phyloP scores from a whole-genome alignment of 2,113 vertebrate genomes.

The Xyliphius kryptos region DNA sequence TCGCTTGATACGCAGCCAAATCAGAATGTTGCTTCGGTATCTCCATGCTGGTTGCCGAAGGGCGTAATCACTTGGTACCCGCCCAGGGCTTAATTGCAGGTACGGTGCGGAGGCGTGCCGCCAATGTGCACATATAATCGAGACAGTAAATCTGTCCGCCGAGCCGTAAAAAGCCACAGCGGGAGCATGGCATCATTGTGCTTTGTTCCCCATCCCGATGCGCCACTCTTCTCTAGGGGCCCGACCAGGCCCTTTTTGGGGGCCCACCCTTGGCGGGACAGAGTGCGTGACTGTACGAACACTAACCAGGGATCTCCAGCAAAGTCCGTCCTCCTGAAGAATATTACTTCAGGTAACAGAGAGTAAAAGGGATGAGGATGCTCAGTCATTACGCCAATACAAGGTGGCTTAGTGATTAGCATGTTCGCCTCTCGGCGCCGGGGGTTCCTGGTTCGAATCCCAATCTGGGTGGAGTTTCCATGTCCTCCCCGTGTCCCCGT shows the following conservation, averaged over 20 bases:
- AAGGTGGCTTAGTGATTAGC: too few relatives aligned
- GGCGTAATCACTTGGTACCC: slow-evolving; percentile 35
- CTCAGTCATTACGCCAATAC: too few relatives aligned
- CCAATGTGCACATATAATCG: slow-evolving; percentile 31
- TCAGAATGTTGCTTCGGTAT: slow-evolving; percentile 30
- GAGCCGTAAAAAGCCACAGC: slow-evolving; percentile 33
- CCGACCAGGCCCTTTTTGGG: background rate
- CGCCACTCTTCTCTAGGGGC: slow-evolving; percentile 9
- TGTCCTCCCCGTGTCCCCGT: too few relatives aligned
- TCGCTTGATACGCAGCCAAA: slow-evolving; percentile 29
- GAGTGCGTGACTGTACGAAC: slow-evolving; percentile 4
- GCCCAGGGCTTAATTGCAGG: slow-evolving; percentile 37
- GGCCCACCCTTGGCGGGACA: background rate
- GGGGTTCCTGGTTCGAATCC: too few relatives aligned
- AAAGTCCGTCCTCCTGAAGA: background rate
- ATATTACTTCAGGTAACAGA: slow-evolving; percentile 15
- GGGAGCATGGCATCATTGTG: slow-evolving; percentile 36
- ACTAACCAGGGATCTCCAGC: background rate
- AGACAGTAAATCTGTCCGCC: slow-evolving; percentile 31
- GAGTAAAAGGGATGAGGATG: too few relatives aligned
- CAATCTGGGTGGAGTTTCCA: too few relatives aligned
- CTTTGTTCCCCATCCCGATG: slow-evolving; percentile 8
- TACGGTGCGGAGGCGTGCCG: slow-evolving; percentile 44
- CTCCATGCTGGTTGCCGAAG: slow-evolving; percentile 15
- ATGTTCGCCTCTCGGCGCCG: too few relatives aligned